phyloP scores from a whole-genome alignment of 2,113 vertebrate genomes.

The Gymnobelideus leadbeateri region DNA sequence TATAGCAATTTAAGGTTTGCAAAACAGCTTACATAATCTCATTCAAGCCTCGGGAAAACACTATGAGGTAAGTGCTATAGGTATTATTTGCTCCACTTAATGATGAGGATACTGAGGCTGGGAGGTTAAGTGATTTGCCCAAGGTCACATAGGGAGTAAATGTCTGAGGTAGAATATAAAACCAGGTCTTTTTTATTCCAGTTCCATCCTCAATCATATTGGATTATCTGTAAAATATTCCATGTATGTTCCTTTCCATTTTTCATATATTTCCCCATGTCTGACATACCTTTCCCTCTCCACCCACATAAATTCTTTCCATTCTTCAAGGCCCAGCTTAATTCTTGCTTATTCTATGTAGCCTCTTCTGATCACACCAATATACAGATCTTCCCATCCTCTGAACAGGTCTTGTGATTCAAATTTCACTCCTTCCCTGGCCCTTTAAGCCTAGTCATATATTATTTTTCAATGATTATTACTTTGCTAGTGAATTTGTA shows the following conservation, averaged over 20 bases:
- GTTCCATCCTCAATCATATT: not conserved
- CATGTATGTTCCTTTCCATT: not conserved
- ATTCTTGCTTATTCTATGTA: not conserved
- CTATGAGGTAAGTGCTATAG: not conserved
- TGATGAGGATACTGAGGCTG: not conserved
- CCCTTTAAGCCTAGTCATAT: not conserved
- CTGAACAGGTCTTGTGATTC: not conserved
- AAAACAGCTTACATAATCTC: not conserved
- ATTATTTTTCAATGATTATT: not conserved
- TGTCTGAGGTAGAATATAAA: not conserved
- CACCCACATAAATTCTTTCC: not conserved
- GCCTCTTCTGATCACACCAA: not conserved
- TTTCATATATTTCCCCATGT: not conserved
- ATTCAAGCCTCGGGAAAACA: not conserved
- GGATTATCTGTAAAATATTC: not conserved
- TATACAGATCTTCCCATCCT: not conserved
- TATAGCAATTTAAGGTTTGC: not conserved
- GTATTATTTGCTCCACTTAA: not conserved
- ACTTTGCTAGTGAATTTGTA: not conserved
- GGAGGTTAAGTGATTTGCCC: not conserved
- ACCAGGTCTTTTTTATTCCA: not conserved
- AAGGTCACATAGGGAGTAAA: not conserved
- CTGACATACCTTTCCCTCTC: not conserved
- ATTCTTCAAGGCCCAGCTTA: not conserved
- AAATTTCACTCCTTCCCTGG: not conserved